Base-by-base conservation (phyloP, 2,113 vertebrate genomes). In the Elanoides forficatus region DNA sequence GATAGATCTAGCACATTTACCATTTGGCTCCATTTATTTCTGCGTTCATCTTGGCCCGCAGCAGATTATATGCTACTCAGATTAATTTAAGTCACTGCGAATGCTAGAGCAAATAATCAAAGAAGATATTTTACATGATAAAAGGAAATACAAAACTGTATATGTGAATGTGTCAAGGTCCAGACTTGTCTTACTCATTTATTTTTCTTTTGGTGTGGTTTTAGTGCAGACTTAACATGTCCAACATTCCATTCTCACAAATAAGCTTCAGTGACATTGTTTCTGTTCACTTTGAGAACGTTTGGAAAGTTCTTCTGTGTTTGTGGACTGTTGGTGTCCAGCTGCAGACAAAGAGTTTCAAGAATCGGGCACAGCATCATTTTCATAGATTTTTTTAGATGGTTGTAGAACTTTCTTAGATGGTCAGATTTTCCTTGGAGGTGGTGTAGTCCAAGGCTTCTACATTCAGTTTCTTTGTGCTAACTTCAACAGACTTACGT, bases 321-420 rank as follows among this genome's bases (percentile, higher is more conserved):
- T 66, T 1, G 2, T 53, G 25, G 38, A 9, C 58, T 78, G 16
- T 30, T 1, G 0, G 1, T 45, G 38, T 32, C 29, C 14, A 27
- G 17, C 5, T n/a, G 25, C 38, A 65, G 36, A 43, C 55, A 36
- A 22, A 40, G 79, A 52, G 36, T 15, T 27, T 58, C 17, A 32
- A 23, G 48, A 26, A 26, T 7, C 0, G 1, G 7, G 13, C 47
- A 13, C 10, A 63, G 15, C 29, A 20, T 40, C 0, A 0, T 70
- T 80, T 86, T 58, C 42, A 50, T 56, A 36, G 14, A 16, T 32
- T 11, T n/a, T 55, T 47, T 62, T 55, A 53, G 7, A 23, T 47
- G 15, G 14, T 38, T 21, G 45, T 27, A 16, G 36, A 81, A 40
- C 20, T 58, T 58, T 23, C 38, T 30, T 22, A n/a, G 40, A 3